These are phyloP conservation scores for Tipula confusa DNA, from an alignment of 2,888 invertebrate genomes.

Conservation along the genomic window DNA sequence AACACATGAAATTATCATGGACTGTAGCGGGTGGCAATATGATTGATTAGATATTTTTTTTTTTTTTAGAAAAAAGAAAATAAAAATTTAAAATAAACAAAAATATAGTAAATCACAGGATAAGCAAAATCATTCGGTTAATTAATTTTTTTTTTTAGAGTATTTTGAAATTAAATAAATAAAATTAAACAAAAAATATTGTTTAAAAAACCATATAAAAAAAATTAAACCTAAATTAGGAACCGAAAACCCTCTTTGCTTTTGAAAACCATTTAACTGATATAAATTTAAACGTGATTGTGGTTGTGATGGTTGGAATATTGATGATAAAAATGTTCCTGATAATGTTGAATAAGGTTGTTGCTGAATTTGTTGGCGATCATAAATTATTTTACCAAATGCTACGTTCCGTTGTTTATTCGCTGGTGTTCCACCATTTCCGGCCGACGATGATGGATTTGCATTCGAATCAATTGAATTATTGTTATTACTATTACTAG, in stretches of 20 bases:
- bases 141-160: not conserved
- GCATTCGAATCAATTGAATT: slow-evolving; percentile 34
- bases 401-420: slow-evolving; percentile 59
- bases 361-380: slow-evolving; percentile 46
- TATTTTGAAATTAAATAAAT: slow-evolving; percentile 20
- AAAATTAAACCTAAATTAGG: slow-evolving; percentile 77
- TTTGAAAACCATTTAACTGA: slow-evolving; percentile 36
- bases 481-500: not conserved
- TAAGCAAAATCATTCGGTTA: slow-evolving; percentile 21
- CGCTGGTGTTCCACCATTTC: slow-evolving; percentile 35
- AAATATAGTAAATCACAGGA: not conserved
- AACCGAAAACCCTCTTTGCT: slow-evolving; percentile 72
- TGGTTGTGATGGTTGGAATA: slow-evolving; percentile 47
- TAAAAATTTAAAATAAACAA: not conserved
- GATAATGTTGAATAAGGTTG: slow-evolving; percentile 34
- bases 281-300: slow-evolving; percentile 41
- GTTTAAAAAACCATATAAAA: slow-evolving; percentile 35
- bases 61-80: too few relatives aligned
- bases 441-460: slow-evolving; percentile 39
- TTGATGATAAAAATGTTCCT: slow-evolving; percentile 35
- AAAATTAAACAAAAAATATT: slow-evolving; percentile 25
- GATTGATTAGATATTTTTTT: not conserved
- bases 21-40: not conserved
- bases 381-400: slow-evolving; percentile 63
- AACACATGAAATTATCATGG: not conserved